A percentile compares a stretch with the other conserved stretches of the same genome.
These are phyloP conservation scores for Pipistrellus kuhlii DNA, from an alignment of 2,797 vertebrate genomes.

Conservation along the genomic window DNA sequence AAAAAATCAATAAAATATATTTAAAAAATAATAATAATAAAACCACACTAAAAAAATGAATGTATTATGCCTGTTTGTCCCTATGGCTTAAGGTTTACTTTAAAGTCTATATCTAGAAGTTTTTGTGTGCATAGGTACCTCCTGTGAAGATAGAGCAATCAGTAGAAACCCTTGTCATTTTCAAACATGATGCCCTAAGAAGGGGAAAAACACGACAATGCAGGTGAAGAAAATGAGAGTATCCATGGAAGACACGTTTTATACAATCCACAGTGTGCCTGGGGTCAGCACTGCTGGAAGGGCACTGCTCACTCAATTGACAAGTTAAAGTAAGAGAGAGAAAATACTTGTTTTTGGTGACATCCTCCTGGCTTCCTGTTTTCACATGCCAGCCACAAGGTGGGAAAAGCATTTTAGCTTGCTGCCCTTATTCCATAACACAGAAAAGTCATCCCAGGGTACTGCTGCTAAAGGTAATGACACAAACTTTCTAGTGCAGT, in stretches of 20 bases:
- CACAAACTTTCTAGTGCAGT: neutral
- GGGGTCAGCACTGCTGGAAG: neutral
- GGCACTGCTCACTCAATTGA: neutral
- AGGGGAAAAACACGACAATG: neutral
- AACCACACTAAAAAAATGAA: neutral
- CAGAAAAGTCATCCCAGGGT: neutral
- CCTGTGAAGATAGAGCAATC: neutral
- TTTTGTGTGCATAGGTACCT: neutral
- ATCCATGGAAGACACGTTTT: neutral
- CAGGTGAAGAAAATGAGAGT: neutral
- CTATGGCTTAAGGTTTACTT: neutral
- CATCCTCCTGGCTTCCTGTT: neutral
- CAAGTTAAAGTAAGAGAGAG: neutral
- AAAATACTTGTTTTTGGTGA: neutral
- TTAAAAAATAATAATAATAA: too few species aligned
- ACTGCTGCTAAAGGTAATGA: neutral
- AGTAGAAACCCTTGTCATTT: constrained; percentile 49
- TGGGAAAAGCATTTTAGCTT: neutral
- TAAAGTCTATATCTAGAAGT: neutral
- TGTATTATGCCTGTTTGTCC: neutral
- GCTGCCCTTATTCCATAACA: neutral
- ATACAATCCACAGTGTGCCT: neutral
- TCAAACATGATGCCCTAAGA: neutral
- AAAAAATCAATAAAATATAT: too few species aligned
- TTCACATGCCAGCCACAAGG: neutral